Percentiles rank a stretch among this genome's conserved stretches.
These are phyloP conservation scores for Ceratosolen fusciceps DNA, from an alignment of 1,140 invertebrate species.

Conservation along the genomic window DNA sequence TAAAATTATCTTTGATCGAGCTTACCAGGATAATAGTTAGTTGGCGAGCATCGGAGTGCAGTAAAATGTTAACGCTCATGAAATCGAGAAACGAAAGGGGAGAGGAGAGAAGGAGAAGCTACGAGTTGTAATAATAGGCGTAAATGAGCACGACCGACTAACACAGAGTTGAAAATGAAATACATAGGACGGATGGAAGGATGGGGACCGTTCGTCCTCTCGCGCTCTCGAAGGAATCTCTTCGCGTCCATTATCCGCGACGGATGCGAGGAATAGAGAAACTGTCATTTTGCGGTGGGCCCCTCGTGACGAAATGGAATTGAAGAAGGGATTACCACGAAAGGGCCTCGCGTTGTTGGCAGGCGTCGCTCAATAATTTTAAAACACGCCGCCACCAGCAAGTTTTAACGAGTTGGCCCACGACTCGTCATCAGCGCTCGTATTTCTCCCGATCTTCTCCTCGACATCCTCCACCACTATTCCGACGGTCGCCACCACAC, in stretches of 20 bases:
- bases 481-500: no score
- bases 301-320: constrained; percentile 42
- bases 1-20: no score
- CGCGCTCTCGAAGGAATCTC: no score
- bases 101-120: no score
- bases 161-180: background rate
- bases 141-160: background rate
- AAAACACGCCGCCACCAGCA: background rate
- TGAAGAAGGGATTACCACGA: constrained; percentile 43
- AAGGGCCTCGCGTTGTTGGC: background rate
- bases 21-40: no score
- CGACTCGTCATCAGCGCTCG: background rate
- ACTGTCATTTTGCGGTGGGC: constrained; percentile 43
- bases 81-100: no score
- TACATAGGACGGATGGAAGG: background rate
- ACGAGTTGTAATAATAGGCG: background rate
- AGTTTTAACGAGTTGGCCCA: constrained; percentile 40
- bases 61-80: no score
- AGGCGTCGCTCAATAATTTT: constrained; percentile 41
- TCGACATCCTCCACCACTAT: background rate
- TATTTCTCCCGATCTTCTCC: background rate
- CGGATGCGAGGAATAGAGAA: background rate
- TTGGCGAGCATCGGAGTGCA: no score
- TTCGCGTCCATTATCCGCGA: constrained; percentile 44
- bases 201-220: no score